Conservation (phyloP, 2,888 invertebrate genomes). For the Lucinisca nassula region DNA sequence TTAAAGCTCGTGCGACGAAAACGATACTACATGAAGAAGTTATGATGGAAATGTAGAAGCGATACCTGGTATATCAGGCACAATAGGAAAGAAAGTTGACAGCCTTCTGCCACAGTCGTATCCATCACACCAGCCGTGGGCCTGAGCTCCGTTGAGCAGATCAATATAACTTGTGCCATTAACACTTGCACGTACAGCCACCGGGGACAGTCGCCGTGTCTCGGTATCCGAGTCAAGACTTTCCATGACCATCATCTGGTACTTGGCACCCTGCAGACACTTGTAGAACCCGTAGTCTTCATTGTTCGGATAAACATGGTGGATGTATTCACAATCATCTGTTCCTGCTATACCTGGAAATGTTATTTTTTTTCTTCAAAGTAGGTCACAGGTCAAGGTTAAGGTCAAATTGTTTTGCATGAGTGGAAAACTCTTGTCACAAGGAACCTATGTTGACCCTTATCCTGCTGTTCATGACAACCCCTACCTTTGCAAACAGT, state of each 20-base stretch:
- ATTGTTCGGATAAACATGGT: background rate
- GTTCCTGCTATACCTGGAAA: background rate
- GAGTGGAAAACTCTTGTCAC: too few species aligned
- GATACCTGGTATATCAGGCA: too few species aligned
- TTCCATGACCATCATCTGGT: slow-evolving; percentile 11
- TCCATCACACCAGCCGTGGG: slow-evolving; percentile 86
- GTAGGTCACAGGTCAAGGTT: too few species aligned
- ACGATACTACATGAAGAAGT: too few species aligned
- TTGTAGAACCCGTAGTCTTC: background rate
- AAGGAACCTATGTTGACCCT: too few species aligned
- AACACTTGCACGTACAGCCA: slow-evolving; percentile 57
- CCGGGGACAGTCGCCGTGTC: background rate
- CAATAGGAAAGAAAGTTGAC: slow-evolving; percentile 82
- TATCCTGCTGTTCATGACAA: too few species aligned
- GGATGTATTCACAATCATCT: background rate
- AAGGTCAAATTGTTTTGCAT: too few species aligned
- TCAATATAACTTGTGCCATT: slow-evolving; percentile 74
- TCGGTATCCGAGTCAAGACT: background rate
- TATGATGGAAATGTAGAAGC: too few species aligned
- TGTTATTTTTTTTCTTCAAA: too few species aligned
- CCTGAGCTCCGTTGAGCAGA: slow-evolving; percentile 86
- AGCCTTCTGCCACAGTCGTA: slow-evolving; percentile 85
- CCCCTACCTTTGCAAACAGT: too few species aligned
- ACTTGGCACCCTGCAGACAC: background rate
- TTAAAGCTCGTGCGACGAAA: too few species aligned